phyloP scores from a whole-genome alignment of 2,113 vertebrate species.

The Megalops atlanticus region DNA sequence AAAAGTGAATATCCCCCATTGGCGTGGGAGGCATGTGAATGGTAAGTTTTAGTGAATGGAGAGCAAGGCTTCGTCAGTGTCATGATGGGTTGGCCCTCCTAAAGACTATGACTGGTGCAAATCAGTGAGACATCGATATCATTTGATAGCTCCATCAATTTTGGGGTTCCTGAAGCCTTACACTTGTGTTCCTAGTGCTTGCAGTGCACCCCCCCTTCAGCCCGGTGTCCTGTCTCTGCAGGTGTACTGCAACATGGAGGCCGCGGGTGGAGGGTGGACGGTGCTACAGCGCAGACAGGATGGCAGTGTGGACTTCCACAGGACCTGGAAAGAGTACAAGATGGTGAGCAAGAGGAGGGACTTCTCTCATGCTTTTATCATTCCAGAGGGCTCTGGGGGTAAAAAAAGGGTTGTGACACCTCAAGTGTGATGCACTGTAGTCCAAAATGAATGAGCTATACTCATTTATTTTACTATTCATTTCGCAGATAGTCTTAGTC shows the following conservation, averaged over 20 bases:
- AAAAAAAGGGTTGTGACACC: too few species aligned
- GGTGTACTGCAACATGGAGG: conserved; percentile 97
- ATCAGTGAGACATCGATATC: background rate
- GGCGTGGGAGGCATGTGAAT: too few species aligned
- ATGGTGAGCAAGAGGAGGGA: conserved; percentile 76
- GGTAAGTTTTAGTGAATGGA: too few species aligned
- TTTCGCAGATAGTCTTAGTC: background rate
- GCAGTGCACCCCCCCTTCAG: too few species aligned
- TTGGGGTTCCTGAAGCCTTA: background rate
- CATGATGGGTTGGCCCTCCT: too few species aligned
- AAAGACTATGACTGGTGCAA: too few species aligned
- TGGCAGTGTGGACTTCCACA: conserved; percentile 93
- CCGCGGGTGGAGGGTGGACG: conserved; percentile 92
- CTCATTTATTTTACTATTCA: background rate
- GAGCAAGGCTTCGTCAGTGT: too few species aligned
- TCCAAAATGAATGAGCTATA: background rate
- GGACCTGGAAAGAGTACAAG: conserved; percentile 96
- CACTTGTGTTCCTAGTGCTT: too few species aligned
- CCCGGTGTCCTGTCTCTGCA: conserved; percentile 48
- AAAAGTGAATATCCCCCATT: too few species aligned
- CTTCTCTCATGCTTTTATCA: background rate
- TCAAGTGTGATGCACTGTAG: background rate
- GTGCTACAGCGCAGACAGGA: conserved; percentile 90
- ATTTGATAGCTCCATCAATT: background rate
- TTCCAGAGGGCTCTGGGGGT: too few species aligned